Base-by-base conservation (phyloP, 1,140 invertebrate genomes). In the Elymnias hypermnestra region DNA sequence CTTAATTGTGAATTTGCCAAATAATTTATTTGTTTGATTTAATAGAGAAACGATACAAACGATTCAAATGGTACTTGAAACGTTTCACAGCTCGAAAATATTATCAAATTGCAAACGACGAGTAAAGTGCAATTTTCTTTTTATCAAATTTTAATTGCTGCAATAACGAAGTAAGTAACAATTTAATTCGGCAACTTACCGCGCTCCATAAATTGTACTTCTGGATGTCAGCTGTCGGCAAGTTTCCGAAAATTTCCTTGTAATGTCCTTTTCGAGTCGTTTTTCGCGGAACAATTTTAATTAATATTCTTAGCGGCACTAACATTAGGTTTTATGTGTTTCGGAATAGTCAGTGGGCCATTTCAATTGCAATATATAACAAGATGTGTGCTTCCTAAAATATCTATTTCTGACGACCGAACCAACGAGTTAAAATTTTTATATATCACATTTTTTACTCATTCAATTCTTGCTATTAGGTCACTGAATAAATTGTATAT, bases 221-320 rank as follows among this genome's bases (percentile, higher is more conserved):
- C 65, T 64, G 61, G 81, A 79, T 81, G 81, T 83, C 78, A 79
- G 70, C 69, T 75, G 81, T 85, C 81, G 70, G 52, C 65, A 82
- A 83, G 67, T 82, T 77, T 63, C 52, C 57, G 52, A 60, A 78
- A 71, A 75, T 75, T 75, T 74, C 75, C 74, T 73, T 67, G 69
- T 83, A 82, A 85, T 82, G 75, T 82, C 75, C 65, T 73, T 70
- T 65, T 60, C 47, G 54, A 53, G 66, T 67, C 76, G 74, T 79
- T 81, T 78, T 72, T 73, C 61, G 67, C 46, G 56, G 43, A 76
- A 72, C 61, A 74, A 71, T 76, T 82, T 81, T 75, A 82, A 84
- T 84, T 84, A 75, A 78, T 81, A 72, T 76, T 75, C 72, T 74
- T 71, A 72, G 64, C 58, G 54, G 53, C 46, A 12, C 18, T 59